Evolutionary conservation across 2,888 invertebrate species (phyloP).

Genomic region (Athripsodes cinereus): DNA sequence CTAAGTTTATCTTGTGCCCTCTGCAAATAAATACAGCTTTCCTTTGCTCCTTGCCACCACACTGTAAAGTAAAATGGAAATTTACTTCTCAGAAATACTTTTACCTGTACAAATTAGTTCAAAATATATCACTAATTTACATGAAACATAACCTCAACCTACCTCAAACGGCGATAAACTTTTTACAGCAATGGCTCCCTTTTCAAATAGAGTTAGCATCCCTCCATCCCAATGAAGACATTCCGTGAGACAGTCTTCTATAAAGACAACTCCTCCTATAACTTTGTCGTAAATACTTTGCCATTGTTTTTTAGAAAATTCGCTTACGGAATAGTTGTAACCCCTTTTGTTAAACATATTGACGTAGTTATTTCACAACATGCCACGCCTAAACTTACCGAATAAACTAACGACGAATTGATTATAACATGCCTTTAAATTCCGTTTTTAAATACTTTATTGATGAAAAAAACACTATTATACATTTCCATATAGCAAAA

Average conservation of each 20-base stretch:
- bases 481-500: too few species aligned
- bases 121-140: neutral
- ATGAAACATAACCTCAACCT: conserved; percentile 11
- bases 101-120: too few species aligned
- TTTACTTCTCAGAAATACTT: too few species aligned
- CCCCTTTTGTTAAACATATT: neutral
- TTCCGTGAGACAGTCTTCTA: conserved; percentile 58
- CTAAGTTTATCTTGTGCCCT: conserved; percentile 48
- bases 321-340: conserved; percentile 32
- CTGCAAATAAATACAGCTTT: conserved; percentile 54
- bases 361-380: neutral
- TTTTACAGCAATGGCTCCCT: conserved; percentile 58
- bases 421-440: too few species aligned
- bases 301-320: conserved; percentile 54
- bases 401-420: too few species aligned
- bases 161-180: conserved; percentile 61
- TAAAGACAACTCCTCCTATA: conserved; percentile 56
- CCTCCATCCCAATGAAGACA: conserved; percentile 67
- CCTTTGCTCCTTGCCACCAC: conserved; percentile 37
- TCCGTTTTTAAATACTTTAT: too few species aligned
- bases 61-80: conserved; percentile 24
- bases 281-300: conserved; percentile 54
- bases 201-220: conserved; percentile 48
- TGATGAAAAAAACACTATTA: too few species aligned
- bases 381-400: too few species aligned